Percentiles rank a stretch among this genome's conserved stretches.
These are phyloP conservation scores for Lutjanus argentimaculatus DNA, from an alignment of 2,797 vertebrate genomes.

Conservation along the genomic window DNA sequence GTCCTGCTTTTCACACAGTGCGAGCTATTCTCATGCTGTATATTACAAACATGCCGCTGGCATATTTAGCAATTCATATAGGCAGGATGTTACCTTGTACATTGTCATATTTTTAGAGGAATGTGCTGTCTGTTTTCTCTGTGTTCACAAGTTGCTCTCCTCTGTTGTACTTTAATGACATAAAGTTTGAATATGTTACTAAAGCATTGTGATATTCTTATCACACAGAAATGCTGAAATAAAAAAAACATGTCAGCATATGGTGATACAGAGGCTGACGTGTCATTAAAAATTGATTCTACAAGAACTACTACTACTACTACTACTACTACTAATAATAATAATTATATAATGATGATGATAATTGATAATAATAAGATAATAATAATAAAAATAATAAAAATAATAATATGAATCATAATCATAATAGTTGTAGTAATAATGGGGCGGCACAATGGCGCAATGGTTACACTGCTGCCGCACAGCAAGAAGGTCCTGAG, in stretches of 20 bases:
- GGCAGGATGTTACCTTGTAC: slow-evolving; percentile 37
- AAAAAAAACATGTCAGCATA: not conserved
- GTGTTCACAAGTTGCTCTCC: not conserved
- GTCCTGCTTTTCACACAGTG: slow-evolving; percentile 61
- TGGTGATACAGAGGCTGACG: not conserved
- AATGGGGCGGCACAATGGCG: no score
- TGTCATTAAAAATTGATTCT: slow-evolving; percentile 5
- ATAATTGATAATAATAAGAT: no score
- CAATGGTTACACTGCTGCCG: no score
- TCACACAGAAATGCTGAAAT: not conserved
- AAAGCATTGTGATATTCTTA: not conserved
- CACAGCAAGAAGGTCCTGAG: no score
- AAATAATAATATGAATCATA: no score
- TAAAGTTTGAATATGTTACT: not conserved
- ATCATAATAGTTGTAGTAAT: no score
- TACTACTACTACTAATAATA: no score
- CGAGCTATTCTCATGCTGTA: slow-evolving; percentile 64
- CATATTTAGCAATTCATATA: slow-evolving; percentile 54
- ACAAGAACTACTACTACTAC: not conserved
- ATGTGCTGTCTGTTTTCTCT: slow-evolving; percentile 30
- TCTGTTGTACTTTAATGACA: slow-evolving; percentile 8
- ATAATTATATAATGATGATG: no score
- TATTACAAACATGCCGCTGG: slow-evolving; percentile 59
- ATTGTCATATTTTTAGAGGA: slow-evolving; percentile 56
- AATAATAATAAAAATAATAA: no score